Base-by-base conservation (phyloP, 2,888 invertebrate species). In the Steinernema hermaphroditum region DNA sequence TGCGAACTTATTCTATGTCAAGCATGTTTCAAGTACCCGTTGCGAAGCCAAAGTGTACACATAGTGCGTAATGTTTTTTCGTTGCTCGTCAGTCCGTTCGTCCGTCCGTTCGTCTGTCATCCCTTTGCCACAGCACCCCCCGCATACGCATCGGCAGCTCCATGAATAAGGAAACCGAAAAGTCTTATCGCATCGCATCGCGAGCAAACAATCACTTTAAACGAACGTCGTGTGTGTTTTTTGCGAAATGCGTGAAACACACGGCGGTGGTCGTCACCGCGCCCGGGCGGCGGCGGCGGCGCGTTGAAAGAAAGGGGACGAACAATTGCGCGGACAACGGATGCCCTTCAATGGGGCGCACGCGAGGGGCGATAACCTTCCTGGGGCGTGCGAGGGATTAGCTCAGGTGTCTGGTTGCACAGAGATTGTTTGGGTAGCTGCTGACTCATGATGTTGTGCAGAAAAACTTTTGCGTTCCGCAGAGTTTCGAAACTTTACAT, bases 151-250 rank as follows among this genome's bases (percentile, higher is more conserved):
- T 46, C 50, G 24, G 19, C 24, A n/a, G n/a, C 62, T 62, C 32
- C 62, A 62, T 62, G 62, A 62, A 62, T 62, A 62, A 62, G 62
- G 62, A 62, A 62, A 62, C 62, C 62, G 62, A 62, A 54, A 54
- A 62, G 62, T 62, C 62, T 62, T 62, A 62, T 62, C 62, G 62
- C 29, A 62, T 62, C 62, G 62, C 62, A 32, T 62, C 62, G 62
- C 62, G 62, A 62, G 62, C 62, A 62, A 62, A 62, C 62, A 62
- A 62, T 62, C 62, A 62, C 62, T 62, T 62, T 62, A 62, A 62
- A 62, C 62, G 62, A 62, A 62, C 62, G 62, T 62, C 62, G 62
- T 62, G 62, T 62, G 62, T 62, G 62, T 62, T 62, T 62, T 62
- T 62, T 62, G 62, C 62, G 62, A 62, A 62, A 62, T 62, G 62